phyloP scores from a whole-genome alignment of 2,113 vertebrate species.

The Hydrolagus affinis region DNA sequence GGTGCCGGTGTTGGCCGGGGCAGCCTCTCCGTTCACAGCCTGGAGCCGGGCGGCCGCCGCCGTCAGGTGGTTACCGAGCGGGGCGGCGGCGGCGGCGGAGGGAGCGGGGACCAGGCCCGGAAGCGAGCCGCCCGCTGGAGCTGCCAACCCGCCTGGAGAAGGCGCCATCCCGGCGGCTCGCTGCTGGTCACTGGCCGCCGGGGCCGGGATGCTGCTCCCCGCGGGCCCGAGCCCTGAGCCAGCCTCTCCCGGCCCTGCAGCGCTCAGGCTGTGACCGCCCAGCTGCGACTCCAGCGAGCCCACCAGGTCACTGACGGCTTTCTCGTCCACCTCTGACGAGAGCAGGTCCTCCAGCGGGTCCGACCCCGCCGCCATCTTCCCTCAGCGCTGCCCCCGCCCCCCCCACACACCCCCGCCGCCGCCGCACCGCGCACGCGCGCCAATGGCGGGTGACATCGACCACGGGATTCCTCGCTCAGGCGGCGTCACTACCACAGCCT shows the following conservation, averaged over 20 bases:
- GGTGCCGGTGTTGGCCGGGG: slow-evolving; percentile 35
- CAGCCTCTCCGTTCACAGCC: background rate
- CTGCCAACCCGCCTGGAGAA: background rate
- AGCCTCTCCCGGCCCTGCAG: slow-evolving; percentile 38
- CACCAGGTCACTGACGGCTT: slow-evolving; percentile 74
- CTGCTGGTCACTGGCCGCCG: background rate
- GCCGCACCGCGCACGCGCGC: slow-evolving; percentile 59
- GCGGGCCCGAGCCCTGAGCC: background rate
- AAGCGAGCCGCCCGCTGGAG: background rate
- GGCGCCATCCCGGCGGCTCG: background rate
- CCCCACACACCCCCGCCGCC: background rate
- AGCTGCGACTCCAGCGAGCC: slow-evolving; percentile 74
- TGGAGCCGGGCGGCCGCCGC: background rate
- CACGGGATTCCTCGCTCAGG: background rate
- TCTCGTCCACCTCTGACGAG: slow-evolving; percentile 79
- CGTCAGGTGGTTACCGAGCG: background rate
- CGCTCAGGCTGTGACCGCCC: slow-evolving; percentile 51
- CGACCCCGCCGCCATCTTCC: slow-evolving; percentile 74
- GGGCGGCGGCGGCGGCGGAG: background rate
- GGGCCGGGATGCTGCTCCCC: background rate
- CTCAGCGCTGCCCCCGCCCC: slow-evolving; percentile 35
- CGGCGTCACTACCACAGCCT: background rate
- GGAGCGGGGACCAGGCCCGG: slow-evolving; percentile 36
- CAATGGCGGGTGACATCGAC: slow-evolving; percentile 66
- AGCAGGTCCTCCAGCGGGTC: slow-evolving; percentile 82